Percentiles rank a stretch among this genome's conserved stretches.
Conservation (phyloP, 2,113 vertebrate genomes). For the Phoenicopterus ruber region DNA sequence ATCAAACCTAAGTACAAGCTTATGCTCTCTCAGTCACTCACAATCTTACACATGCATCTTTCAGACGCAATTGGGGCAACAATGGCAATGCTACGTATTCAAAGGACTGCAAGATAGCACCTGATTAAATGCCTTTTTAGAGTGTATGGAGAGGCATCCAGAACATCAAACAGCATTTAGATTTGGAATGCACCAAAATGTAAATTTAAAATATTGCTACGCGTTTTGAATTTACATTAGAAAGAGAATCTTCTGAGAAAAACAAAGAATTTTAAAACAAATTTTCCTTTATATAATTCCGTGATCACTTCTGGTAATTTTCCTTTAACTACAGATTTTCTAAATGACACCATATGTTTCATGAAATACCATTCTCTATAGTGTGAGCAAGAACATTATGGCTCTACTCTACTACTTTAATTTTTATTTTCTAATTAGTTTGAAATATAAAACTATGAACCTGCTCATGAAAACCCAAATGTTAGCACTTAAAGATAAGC, state of each 20-base stretch:
- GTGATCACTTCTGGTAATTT: not conserved
- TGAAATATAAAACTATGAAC: not conserved
- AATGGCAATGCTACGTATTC: not conserved
- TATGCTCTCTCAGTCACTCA: not conserved
- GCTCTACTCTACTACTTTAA: not conserved
- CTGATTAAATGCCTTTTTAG: conserved; percentile 3
- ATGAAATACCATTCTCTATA: not conserved
- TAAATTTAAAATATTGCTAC: not conserved
- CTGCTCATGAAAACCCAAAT: not conserved
- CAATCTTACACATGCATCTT: conserved; percentile 34
- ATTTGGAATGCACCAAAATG: not conserved
- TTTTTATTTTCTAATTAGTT: not conserved
- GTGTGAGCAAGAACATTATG: not conserved
- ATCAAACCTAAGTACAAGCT: not conserved
- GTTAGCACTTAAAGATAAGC: not conserved
- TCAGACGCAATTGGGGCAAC: not conserved
- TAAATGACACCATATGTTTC: not conserved
- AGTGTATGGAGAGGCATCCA: not conserved
- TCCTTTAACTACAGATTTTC: not conserved
- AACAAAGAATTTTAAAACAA: not conserved
- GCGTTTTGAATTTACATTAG: not conserved
- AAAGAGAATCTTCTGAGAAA: not conserved
- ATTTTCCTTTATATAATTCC: not conserved
- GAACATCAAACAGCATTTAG: not conserved
- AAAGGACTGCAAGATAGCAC: not conserved